Evolutionary conservation across 2,888 invertebrate genomes (phyloP).

Genomic region (Drosophila colorata): DNA sequence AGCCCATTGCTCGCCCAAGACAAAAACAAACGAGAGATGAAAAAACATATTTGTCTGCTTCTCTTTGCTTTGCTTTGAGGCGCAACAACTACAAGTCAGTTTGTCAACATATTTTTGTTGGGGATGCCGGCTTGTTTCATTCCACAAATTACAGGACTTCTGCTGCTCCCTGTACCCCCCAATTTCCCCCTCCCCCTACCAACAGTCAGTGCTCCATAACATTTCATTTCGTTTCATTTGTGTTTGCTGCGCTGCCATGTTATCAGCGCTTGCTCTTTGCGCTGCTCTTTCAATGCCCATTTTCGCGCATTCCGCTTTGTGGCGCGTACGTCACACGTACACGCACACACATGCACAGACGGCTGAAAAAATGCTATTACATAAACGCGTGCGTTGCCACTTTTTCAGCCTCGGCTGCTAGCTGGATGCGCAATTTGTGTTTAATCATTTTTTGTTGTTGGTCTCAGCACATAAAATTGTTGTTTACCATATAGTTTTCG

Average conservation of each 20-base stretch:
- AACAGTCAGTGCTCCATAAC: constrained; percentile 3
- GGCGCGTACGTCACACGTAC: constrained; percentile 66
- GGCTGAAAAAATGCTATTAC: constrained; percentile 62
- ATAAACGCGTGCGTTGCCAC: constrained; percentile 69
- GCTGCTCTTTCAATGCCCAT: constrained; percentile 51
- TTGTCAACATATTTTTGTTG: constrained; percentile 52
- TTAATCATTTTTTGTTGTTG: constrained; percentile 34
- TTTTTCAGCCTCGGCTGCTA: constrained; percentile 50
- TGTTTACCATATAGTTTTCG: constrained; percentile 29
- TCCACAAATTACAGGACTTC: constrained; percentile 22
- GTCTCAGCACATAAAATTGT: constrained; percentile 43
- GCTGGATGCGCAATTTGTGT: constrained; percentile 48
- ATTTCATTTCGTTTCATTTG: constrained; percentile 43
- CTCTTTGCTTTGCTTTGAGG: constrained; percentile 13
- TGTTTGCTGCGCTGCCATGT: constrained; percentile 45
- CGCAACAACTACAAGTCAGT: constrained; percentile 65
- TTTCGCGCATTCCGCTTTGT: constrained; percentile 70
- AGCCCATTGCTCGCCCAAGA: constrained; percentile 4
- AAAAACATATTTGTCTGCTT: constrained; percentile 8
- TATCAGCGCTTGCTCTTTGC: constrained; percentile 57
- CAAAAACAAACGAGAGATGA: constrained; percentile 6
- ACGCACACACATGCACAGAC: constrained; percentile 48
- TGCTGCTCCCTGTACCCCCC: constrained; percentile 7
- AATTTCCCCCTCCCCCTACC: neutral
- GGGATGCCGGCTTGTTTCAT: constrained; percentile 55